Evolutionary conservation across 2,113 vertebrate genomes (phyloP), one percentile per base, ranked within the genome.

Genomic region (Talpa occidentalis): DNA sequence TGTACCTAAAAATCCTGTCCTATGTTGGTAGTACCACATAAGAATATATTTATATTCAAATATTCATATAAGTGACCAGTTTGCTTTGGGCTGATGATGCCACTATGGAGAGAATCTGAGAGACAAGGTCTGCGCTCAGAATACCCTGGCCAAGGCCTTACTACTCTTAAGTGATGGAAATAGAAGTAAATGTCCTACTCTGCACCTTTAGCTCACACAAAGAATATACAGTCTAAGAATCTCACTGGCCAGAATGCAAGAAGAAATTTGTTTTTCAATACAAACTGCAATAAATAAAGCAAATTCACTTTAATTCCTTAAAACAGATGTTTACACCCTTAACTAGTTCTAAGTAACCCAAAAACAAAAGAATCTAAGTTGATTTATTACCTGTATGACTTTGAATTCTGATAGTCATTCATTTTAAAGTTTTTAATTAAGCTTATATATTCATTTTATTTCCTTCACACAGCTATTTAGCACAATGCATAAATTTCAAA

Each of bases 281-380:
- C 22, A 42, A 78, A 69, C 54, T 89, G 73, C 11, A 24, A 26
- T 26, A 59, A 81, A 88, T 67, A 70, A 78, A 73, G 32, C 1
- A 52, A 93, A 83, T 89, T 47, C 32, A 88, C n/a, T 72, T 37
- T 44, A 72, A 93, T 14, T 77, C 56, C 79, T 92, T 82, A 84
- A 79, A 84, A 37, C 26, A 91, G 56, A 40, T 80, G 32, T 12
- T 26, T 74, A 49, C 16, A 1, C n/a, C 87, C 44, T 90, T 93
- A 60, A 60, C 17, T 5, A 95, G 21, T 14, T 90, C 62, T 69
- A 82, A 96, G 5, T 21, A 40, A 93, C 56, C 81, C 30, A 56
- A 60, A 83, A 67, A 64, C 17, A 76, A 40, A 59, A 80, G 42
- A 74, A 62, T 80, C 35, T 21, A 77, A 72, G 1, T 22, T 64